Evolutionary conservation across 92 coral and sea anemone species (phyloP), one percentile per base, ranked within the genome.

Genomic region (Umimayanthus kanabou): DNA sequence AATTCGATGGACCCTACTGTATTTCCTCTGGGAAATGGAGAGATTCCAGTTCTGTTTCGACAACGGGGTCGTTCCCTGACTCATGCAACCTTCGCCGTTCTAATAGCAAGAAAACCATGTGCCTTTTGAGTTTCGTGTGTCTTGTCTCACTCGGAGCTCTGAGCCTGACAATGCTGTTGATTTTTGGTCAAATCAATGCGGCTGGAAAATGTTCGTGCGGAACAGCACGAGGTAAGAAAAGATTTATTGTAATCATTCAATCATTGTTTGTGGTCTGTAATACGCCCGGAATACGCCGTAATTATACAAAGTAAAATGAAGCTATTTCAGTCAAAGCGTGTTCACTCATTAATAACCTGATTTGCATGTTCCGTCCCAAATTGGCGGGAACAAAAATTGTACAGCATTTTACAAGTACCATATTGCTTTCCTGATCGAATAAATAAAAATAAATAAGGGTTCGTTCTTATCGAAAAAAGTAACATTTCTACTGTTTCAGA

Each of bases 111-210:
- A 83, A 83, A 70, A 15, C 40, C 9, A 37, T 69, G 39, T 71
- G 40, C 16, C 9, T 70, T 26, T 8, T 83, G 20, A 58, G 43
- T 5, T 18, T 28, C 15, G 87, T 83, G 79, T 0, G 45, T 53
- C 3, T 71, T 1, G 6, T 83, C 26, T 83, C 87, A 2, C 65
- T 83, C 37, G 53, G 76, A 6, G 66, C 87, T 70, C 87, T 83
- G 0, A 69, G 65, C 9, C 40, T 83, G 87, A 70, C 87, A 42
- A 45, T 83, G 77, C 67, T 83, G 77, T 39, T 83, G 87, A 70
- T 83, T 71, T 83, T 71, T 49, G 87, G 87, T 11, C 65, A 83
- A 71, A 70, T 83, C 61, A 83, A 47, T 78, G 67, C 77, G n/a
- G 87, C 33, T 11, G 76, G 66, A 83, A 83, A 83, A 29, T 83